Evolutionary conservation across 2,888 invertebrate species (phyloP).

Genomic region (Clivina fossor): DNA sequence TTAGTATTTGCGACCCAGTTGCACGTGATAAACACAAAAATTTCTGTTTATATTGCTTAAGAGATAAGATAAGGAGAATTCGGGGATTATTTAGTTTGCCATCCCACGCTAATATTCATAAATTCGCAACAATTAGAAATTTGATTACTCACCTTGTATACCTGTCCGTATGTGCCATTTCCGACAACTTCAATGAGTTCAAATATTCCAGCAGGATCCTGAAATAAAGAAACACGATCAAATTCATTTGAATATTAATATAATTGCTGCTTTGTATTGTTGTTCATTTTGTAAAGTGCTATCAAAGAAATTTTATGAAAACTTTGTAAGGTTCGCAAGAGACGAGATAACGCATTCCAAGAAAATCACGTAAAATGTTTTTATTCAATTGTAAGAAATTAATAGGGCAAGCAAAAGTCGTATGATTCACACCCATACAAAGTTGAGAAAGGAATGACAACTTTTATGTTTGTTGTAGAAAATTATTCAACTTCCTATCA

Average conservation of each 20-base stretch:
- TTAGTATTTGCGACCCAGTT: conserved; percentile 1
- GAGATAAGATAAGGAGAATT: conserved; percentile 33
- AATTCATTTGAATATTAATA: too few species aligned
- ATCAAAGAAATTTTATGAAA: too few species aligned
- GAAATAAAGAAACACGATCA: conserved; percentile 53
- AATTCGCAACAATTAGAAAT: too few species aligned
- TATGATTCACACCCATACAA: conserved; percentile 33
- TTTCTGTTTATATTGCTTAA: conserved; percentile 3
- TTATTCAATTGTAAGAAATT: conserved; percentile 17
- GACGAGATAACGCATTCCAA: conserved; percentile 4
- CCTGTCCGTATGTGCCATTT: conserved; percentile 99
- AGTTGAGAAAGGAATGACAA: not conserved
- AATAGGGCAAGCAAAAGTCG: conserved; percentile 16
- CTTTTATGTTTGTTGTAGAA: not conserved
- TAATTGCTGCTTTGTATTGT: too few species aligned
- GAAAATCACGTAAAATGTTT: conserved; percentile 16
- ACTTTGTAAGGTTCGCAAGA: not conserved
- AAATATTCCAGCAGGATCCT: conserved; percentile 99
- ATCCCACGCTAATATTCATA: conserved; percentile 30
- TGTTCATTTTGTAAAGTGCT: too few species aligned
- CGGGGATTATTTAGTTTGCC: too few species aligned
- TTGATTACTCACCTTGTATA: conserved; percentile 83
- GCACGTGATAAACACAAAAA: conserved; percentile 1
- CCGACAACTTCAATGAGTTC: conserved; percentile 99
- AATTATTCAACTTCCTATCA: not conserved